Evolutionary conservation across 2,113 vertebrate species (phyloP).

Genomic region (Petromus typicus): DNA sequence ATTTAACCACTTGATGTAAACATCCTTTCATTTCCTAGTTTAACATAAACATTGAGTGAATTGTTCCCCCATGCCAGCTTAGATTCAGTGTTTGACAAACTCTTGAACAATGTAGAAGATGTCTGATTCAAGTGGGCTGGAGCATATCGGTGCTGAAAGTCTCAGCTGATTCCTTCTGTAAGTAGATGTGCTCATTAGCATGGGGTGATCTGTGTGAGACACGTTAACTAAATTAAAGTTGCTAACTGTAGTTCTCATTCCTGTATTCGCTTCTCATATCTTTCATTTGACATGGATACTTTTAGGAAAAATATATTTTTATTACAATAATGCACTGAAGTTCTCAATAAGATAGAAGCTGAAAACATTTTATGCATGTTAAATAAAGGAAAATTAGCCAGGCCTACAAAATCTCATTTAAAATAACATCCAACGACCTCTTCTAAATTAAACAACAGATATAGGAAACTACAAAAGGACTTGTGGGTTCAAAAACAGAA

Average conservation of each 20-base stretch:
- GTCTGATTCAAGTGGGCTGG: neutral
- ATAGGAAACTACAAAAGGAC: neutral
- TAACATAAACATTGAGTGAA: neutral
- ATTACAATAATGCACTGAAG: neutral
- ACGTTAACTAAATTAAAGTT: neutral
- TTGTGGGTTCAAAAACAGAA: neutral
- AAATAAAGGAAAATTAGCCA: neutral
- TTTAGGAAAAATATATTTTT: neutral
- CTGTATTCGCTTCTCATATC: neutral
- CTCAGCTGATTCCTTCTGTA: neutral
- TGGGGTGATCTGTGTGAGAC: neutral
- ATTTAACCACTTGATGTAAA: neutral
- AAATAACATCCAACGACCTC: neutral
- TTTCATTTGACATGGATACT: neutral
- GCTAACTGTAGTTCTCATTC: neutral
- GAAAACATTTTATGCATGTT: neutral
- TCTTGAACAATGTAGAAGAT: neutral
- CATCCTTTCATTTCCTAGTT: neutral
- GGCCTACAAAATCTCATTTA: neutral
- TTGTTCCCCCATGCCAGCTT: neutral
- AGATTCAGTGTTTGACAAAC: neutral
- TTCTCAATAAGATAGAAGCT: neutral
- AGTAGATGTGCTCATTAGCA: neutral
- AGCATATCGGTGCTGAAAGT: neutral
- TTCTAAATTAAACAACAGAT: neutral